These are phyloP conservation scores for Delichon dasypus DNA, from an alignment of 2,797 vertebrate species.

Conservation along the genomic window DNA sequence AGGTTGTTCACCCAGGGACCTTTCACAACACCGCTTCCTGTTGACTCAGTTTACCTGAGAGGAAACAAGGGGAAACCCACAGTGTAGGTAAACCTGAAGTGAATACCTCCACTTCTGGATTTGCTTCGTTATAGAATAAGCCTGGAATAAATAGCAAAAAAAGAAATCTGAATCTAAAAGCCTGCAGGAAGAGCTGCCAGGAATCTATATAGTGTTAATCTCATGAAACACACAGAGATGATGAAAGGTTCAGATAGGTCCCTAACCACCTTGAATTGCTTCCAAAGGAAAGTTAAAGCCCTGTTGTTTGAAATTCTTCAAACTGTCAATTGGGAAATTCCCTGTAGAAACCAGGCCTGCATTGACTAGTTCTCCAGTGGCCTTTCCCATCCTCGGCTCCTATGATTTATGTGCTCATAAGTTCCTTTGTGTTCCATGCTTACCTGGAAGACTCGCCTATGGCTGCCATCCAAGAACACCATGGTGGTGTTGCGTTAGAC, in stretches of 20 bases:
- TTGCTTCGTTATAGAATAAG: neutral
- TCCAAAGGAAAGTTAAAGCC: slow-evolving; percentile 20
- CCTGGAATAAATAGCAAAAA: neutral
- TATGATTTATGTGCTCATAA: slow-evolving; percentile 17
- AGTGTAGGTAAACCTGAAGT: neutral
- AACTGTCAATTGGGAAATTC: slow-evolving; percentile 20
- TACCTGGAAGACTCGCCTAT: neutral
- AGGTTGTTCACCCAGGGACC: neutral
- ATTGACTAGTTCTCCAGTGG: slow-evolving; percentile 27
- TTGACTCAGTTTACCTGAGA: neutral
- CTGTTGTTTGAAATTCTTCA: slow-evolving; percentile 35
- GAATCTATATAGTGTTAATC: neutral
- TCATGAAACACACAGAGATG: accelerated
- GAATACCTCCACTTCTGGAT: neutral
- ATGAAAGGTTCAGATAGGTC: neutral
- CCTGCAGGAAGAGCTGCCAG: neutral
- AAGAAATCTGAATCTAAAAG: neutral
- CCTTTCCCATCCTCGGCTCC: slow-evolving; percentile 29
- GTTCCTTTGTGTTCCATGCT: slow-evolving; percentile 16
- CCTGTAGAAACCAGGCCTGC: slow-evolving; percentile 22
- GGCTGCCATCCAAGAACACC: slow-evolving; percentile 27
- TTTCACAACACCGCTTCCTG: neutral
- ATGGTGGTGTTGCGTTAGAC: neutral
- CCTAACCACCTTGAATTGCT: neutral
- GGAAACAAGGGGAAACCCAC: neutral